Conservation (phyloP, 2,888 invertebrate genomes). For the Herminia tarsipennalis region DNA sequence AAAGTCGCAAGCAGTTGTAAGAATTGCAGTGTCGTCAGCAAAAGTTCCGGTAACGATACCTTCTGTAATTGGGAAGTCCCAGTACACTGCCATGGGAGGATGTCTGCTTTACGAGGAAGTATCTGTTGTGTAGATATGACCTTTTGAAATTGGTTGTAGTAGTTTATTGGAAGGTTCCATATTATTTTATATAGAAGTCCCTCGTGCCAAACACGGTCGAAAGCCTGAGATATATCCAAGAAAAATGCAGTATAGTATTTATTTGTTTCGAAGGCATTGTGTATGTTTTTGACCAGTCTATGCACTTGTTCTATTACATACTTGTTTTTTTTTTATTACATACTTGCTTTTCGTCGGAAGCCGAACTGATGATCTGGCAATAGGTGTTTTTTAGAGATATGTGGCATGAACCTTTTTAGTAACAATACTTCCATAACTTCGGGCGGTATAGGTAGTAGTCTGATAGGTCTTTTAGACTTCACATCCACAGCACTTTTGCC, state of each 20-base stretch:
- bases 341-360: too few species aligned
- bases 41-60: too few species aligned
- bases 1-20: too few species aligned
- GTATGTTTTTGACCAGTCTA: background rate
- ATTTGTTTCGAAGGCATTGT: background rate
- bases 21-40: too few species aligned
- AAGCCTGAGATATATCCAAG: too few species aligned
- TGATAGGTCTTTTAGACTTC: background rate
- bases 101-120: too few species aligned
- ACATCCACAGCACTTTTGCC: conserved; percentile 11
- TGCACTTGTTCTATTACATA: background rate
- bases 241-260: background rate
- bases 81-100: too few species aligned
- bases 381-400: background rate
- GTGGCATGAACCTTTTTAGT: background rate
- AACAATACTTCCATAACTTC: background rate
- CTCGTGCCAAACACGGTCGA: too few species aligned
- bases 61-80: too few species aligned
- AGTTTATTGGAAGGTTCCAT: background rate
- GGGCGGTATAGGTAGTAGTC: background rate
- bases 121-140: too few species aligned
- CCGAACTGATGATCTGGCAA: too few species aligned
- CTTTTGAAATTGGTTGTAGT: background rate
- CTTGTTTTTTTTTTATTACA: too few species aligned
- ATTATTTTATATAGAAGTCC: background rate